These are phyloP conservation scores for Porites lutea DNA, from an alignment of 64 coral and sea anemone genomes.

Conservation along the genomic window DNA sequence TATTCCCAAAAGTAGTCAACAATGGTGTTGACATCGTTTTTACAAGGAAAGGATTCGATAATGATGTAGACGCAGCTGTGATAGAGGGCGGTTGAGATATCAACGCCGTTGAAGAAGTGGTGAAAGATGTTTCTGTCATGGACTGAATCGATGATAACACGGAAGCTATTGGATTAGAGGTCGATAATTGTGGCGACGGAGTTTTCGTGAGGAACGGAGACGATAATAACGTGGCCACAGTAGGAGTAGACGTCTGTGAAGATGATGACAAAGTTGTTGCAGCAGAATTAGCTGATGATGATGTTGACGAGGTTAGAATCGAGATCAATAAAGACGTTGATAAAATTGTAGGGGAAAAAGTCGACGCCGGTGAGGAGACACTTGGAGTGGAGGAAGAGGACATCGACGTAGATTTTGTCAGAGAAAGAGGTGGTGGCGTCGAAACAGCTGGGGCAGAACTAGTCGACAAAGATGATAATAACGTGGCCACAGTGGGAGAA, in stretches of 20 bases:
- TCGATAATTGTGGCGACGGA: too few relatives aligned
- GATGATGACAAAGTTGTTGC: neutral
- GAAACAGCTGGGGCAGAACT: neutral
- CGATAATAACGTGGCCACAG: too few relatives aligned
- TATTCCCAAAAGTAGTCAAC: neutral
- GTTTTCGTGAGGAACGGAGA: too few relatives aligned
- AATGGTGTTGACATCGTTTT: neutral
- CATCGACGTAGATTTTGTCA: too few relatives aligned
- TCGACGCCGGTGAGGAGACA: too few relatives aligned
- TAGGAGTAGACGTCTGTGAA: neutral
- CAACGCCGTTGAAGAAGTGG: neutral
- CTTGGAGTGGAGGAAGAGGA: too few relatives aligned
- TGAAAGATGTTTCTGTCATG: neutral
- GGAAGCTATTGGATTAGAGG: too few relatives aligned
- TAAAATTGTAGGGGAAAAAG: neutral
- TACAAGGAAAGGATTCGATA: neutral
- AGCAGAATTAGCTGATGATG: neutral
- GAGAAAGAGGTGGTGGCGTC: too few relatives aligned
- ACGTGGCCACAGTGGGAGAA: too few relatives aligned
- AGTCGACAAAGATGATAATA: neutral
- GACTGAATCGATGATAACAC: too few relatives aligned
- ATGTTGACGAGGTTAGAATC: neutral
- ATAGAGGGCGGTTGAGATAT: neutral
- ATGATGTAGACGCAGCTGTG: neutral
- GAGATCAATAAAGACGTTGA: neutral